These are phyloP conservation scores for Lemur catta DNA, from an alignment of 2,797 vertebrate species.

Conservation along the genomic window DNA sequence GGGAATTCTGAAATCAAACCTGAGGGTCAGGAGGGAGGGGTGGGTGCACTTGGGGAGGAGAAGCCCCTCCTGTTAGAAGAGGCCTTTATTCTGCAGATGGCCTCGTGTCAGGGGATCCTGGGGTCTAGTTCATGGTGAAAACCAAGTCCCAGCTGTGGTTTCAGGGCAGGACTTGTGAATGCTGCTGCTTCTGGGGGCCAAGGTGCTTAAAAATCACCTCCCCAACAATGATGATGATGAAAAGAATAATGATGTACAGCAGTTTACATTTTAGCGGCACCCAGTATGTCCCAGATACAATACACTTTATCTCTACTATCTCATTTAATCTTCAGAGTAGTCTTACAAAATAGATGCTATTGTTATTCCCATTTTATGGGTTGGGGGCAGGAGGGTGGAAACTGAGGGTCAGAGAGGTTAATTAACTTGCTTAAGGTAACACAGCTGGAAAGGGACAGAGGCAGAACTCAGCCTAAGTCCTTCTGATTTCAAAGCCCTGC, in stretches of 20 bases:
- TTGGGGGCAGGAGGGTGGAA: not conserved
- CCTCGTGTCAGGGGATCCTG: not conserved
- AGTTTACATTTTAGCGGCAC: not conserved
- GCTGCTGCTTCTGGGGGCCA: not conserved
- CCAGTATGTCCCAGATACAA: not conserved
- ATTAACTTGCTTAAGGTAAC: not conserved
- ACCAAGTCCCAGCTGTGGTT: not conserved
- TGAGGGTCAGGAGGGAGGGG: no score
- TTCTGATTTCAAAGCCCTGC: not conserved
- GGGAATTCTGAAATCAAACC: conserved; percentile 19
- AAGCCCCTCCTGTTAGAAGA: not conserved
- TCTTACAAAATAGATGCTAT: not conserved
- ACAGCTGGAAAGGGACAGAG: not conserved
- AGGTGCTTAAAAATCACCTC: not conserved
- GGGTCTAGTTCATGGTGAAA: not conserved
- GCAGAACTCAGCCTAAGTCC: not conserved
- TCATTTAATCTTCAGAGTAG: not conserved
- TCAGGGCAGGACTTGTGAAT: not conserved
- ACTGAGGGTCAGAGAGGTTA: not conserved
- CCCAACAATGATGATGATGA: not conserved
- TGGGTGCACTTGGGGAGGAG: not conserved
- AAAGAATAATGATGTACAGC: not conserved
- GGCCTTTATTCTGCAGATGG: not conserved
- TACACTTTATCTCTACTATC: not conserved
- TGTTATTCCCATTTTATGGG: not conserved